Conservation (phyloP, 1,140 invertebrate genomes). For the Euglossa dilemma region DNA sequence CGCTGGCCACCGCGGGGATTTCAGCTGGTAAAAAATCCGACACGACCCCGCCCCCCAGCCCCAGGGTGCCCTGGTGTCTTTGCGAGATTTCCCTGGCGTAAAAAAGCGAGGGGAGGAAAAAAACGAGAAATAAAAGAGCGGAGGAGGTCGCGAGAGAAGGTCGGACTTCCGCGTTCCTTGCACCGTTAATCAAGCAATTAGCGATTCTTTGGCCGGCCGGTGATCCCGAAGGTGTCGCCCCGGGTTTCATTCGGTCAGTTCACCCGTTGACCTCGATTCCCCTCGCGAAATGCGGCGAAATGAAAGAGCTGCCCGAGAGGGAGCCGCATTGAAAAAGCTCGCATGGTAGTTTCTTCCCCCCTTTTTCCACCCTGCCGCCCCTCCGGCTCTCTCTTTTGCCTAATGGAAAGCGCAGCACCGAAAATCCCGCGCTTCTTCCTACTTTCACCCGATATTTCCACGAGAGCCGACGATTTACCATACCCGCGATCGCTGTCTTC, state of each 20-base stretch:
- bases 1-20: too few species aligned
- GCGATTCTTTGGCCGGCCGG: background rate
- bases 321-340: constrained; percentile 5
- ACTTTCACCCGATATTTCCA: constrained; percentile 13
- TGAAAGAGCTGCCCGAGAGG: background rate
- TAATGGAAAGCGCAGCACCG: constrained; percentile 8
- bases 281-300: background rate
- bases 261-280: constrained; percentile 21
- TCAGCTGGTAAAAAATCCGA: too few species aligned
- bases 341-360: constrained; percentile 14
- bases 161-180: background rate
- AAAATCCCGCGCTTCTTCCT: constrained; percentile 20
- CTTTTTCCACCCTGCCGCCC: background rate
- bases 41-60: too few species aligned
- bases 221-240: constrained; percentile 10
- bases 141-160: background rate
- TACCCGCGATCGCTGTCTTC: background rate
- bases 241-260: constrained; percentile 19
- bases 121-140: too few species aligned
- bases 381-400: background rate
- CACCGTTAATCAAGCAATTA: constrained; percentile 17
- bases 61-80: too few species aligned
- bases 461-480: background rate
- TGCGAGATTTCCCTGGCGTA: too few species aligned
- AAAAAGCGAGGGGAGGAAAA: too few species aligned